These are phyloP conservation scores for Halesus radiatus DNA, from an alignment of 1,140 invertebrate species.

Conservation along the genomic window DNA sequence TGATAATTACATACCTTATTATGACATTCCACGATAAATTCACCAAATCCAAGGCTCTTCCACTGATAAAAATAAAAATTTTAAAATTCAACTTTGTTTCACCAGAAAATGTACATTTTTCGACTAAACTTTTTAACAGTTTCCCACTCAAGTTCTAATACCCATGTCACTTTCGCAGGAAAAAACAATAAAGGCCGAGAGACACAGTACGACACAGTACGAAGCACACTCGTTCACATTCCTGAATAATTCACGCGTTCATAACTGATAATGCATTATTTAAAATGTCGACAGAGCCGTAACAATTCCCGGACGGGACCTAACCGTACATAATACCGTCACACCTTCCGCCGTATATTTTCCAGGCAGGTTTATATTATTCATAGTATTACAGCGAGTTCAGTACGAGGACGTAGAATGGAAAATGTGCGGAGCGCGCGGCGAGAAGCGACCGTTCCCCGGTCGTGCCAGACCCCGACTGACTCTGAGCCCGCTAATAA, in stretches of 20 bases:
- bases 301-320: slow-evolving; percentile 13
- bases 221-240: neutral
- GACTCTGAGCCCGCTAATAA: slow-evolving; percentile 18
- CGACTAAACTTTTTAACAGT: no score
- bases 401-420: neutral
- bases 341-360: slow-evolving; percentile 18
- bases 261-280: slow-evolving; percentile 33
- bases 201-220: neutral
- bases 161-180: neutral
- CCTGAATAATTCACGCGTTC: slow-evolving; percentile 21
- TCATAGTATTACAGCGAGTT: slow-evolving; percentile 5
- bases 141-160: no score
- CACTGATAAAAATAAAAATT: no score
- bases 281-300: slow-evolving; percentile 23
- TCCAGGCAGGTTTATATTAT: slow-evolving; percentile 12
- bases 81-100: neutral
- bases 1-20: slow-evolving; percentile 15
- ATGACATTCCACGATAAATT: slow-evolving; percentile 20
- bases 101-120: neutral
- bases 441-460: slow-evolving; percentile 5
- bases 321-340: slow-evolving; percentile 20
- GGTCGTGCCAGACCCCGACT: slow-evolving; percentile 13
- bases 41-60: neutral
- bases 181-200: neutral
- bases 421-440: neutral